These are phyloP conservation scores for Bombus sylvicola DNA, from an alignment of 1,140 invertebrate genomes.

Conservation along the genomic window DNA sequence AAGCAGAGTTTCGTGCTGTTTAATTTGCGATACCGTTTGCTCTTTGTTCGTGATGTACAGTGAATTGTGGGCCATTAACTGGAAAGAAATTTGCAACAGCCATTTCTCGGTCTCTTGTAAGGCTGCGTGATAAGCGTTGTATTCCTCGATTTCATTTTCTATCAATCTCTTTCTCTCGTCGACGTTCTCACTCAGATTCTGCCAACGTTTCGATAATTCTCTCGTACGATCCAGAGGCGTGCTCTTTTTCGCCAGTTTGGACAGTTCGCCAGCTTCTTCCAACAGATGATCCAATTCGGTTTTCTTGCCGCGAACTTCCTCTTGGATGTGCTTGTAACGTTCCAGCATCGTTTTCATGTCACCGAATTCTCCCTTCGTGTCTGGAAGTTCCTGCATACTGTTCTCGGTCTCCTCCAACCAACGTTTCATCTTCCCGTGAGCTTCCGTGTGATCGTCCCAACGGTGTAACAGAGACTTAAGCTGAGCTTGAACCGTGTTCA, in stretches of 20 bases:
- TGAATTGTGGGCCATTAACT: slow-evolving; percentile 97
- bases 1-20: slow-evolving; percentile 91
- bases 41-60: slow-evolving; percentile 95
- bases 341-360: slow-evolving; percentile 96
- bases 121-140: slow-evolving; percentile 93
- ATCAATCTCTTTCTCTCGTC: slow-evolving; percentile 86
- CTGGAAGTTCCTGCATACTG: slow-evolving; percentile 85
- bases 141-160: slow-evolving; percentile 92
- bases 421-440: slow-evolving; percentile 86
- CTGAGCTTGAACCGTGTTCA: slow-evolving; percentile 90
- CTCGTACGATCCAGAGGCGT: slow-evolving; percentile 86
- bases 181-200: slow-evolving; percentile 85
- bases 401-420: slow-evolving; percentile 89
- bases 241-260: slow-evolving; percentile 87
- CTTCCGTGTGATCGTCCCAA: slow-evolving; percentile 92
- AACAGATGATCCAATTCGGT: slow-evolving; percentile 88
- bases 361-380: slow-evolving; percentile 91
- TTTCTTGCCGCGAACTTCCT: slow-evolving; percentile 89
- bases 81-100: slow-evolving; percentile 96
- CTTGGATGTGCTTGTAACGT: slow-evolving; percentile 90
- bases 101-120: slow-evolving; percentile 98
- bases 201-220: slow-evolving; percentile 86
- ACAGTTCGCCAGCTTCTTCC: slow-evolving; percentile 88
- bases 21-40: slow-evolving; percentile 95
- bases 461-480: slow-evolving; percentile 89